Evolutionary conservation across 2,888 invertebrate genomes (phyloP).

Genomic region (Glyphotaelius pellucidus): DNA sequence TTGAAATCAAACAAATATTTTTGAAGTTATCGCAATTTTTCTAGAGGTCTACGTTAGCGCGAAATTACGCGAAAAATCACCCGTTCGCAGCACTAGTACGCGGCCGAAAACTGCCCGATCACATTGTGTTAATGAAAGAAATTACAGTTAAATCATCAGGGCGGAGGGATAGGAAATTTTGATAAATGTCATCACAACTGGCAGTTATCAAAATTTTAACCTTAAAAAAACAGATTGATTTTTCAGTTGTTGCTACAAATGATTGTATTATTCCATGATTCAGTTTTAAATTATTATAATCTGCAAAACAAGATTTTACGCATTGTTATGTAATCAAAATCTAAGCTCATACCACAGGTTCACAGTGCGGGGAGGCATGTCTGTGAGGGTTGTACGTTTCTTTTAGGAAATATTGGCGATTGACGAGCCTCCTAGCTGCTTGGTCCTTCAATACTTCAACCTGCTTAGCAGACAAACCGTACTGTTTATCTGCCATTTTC

Average conservation of each 20-base stretch:
- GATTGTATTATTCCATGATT: neutral
- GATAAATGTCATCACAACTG: neutral
- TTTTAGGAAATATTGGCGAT: conserved; percentile 85
- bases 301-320: neutral
- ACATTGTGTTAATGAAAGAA: neutral
- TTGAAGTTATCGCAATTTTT: no score
- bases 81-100: no score
- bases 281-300: neutral
- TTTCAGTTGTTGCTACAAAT: neutral
- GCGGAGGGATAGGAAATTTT: neutral
- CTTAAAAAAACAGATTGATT: neutral
- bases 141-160: neutral
- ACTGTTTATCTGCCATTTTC: conserved; percentile 69
- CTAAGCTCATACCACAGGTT: conserved; percentile 82
- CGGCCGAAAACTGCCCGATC: no score
- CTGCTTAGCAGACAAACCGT: conserved; percentile 77
- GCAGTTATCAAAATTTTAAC: neutral
- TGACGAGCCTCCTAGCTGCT: conserved; percentile 77
- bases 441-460: conserved; percentile 78
- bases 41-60: no score
- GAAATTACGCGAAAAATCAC: no score
- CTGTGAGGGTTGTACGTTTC: conserved; percentile 84
- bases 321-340: neutral
- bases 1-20: no score
- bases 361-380: conserved; percentile 82